Evolutionary conservation across 2,888 invertebrate genomes (phyloP).

Genomic region (Megaustenia siamemsis): DNA sequence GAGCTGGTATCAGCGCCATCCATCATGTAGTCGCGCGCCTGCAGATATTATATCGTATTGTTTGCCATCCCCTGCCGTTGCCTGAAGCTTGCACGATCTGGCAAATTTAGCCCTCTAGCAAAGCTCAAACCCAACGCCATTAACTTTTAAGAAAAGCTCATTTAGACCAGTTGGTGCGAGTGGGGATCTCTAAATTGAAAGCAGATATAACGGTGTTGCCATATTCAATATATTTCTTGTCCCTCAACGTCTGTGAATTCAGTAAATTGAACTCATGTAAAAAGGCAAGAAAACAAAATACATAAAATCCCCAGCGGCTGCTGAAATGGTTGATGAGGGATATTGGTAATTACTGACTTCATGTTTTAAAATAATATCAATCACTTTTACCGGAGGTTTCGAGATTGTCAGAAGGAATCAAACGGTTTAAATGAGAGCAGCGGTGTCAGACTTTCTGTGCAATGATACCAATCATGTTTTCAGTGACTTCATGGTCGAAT

Average conservation of each 20-base stretch:
- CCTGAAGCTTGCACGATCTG: constrained; percentile 34
- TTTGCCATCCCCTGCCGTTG: constrained; percentile 33
- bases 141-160: constrained; percentile 46
- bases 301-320: too few relatives aligned
- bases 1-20: constrained; percentile 38
- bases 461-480: too few relatives aligned
- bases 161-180: constrained; percentile 43
- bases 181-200: constrained; percentile 40
- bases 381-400: too few relatives aligned
- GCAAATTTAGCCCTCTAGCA: constrained; percentile 41
- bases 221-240: constrained; percentile 4
- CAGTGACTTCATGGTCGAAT: too few relatives aligned
- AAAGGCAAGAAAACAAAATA: not conserved
- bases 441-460: too few relatives aligned
- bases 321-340: too few relatives aligned
- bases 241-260: not conserved
- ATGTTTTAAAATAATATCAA: too few relatives aligned
- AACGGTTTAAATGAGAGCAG: too few relatives aligned
- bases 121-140: constrained; percentile 33
- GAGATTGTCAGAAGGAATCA: too few relatives aligned
- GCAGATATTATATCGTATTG: constrained; percentile 50
- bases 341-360: too few relatives aligned
- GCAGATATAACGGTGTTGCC: constrained; percentile 7
- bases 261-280: not conserved
- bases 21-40: constrained; percentile 37